A percentile compares a stretch with the other conserved stretches of the same genome.
Conservation (phyloP, 23 tunicate genomes). For the Styela clava region DNA sequence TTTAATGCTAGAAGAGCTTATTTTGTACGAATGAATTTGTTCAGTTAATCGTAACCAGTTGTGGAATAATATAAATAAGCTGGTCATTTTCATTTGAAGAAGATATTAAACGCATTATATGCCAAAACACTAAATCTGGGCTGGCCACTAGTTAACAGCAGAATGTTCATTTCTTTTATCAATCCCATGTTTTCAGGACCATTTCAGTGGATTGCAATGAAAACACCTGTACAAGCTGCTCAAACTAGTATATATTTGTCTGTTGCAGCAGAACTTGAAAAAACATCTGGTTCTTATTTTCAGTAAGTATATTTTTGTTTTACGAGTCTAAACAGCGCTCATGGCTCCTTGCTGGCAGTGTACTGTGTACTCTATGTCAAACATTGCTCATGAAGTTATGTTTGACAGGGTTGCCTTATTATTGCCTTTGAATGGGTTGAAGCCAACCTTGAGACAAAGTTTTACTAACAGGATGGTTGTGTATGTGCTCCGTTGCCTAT, state of each 20-base stretch:
- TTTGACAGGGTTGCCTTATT: no score
- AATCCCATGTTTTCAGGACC: slow-evolving; percentile 80
- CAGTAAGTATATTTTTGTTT: slow-evolving; percentile 37
- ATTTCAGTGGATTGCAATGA: slow-evolving; percentile 38
- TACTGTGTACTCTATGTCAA: background rate
- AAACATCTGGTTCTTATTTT: slow-evolving; percentile 45
- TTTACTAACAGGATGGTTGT: background rate
- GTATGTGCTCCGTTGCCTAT: background rate
- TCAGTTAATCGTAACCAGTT: no score
- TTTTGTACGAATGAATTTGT: no score
- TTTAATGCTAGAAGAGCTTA: no score
- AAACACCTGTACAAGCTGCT: slow-evolving; percentile 82
- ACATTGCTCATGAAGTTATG: background rate
- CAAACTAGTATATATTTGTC: slow-evolving; percentile 79
- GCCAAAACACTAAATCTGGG: no score
- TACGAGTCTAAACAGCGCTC: background rate
- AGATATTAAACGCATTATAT: no score
- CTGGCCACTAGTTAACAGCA: no score
- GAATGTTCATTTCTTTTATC: no score
- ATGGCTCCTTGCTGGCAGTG: background rate
- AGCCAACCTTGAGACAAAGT: no score
- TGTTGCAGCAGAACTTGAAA: slow-evolving; percentile 28
- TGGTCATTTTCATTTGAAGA: no score
- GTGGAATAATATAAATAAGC: no score
- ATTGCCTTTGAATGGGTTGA: no score